Evolutionary conservation across 2,797 vertebrate genomes (phyloP).

Genomic region (Coendou prehensilis): DNA sequence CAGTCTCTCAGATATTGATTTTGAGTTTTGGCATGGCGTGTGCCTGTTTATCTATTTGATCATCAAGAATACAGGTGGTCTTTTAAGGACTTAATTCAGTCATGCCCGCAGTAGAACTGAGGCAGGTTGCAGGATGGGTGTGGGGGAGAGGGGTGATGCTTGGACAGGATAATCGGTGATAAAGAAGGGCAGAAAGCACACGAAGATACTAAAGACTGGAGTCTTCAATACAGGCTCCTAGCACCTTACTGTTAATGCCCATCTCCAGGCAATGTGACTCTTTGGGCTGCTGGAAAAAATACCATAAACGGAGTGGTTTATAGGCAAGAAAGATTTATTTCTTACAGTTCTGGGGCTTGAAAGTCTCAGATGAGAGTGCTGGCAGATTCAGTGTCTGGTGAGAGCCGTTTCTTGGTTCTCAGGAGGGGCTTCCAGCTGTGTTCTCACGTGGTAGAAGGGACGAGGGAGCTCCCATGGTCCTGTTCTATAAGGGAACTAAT

Average conservation of each 20-base stretch:
- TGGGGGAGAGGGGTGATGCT: neutral
- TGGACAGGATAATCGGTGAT: neutral
- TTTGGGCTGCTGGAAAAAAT: neutral
- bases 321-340: neutral
- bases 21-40: neutral
- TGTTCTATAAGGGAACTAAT: neutral
- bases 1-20: constrained; percentile 27
- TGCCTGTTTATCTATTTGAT: neutral
- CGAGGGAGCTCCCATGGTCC: no score
- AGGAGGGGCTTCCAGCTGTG: neutral
- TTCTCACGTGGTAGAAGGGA: neutral
- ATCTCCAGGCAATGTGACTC: neutral
- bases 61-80: neutral
- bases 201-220: neutral
- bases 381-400: neutral
- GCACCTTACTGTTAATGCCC: neutral
- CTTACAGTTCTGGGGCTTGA: neutral
- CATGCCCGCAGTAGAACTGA: neutral
- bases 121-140: neutral
- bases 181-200: neutral
- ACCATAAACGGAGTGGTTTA: neutral
- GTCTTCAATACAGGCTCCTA: neutral
- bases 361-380: neutral
- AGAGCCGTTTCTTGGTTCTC: neutral
- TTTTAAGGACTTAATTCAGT: constrained; percentile 30